Evolutionary conservation across 2,797 vertebrate genomes (phyloP).

Genomic region (Pipistrellus kuhlii): DNA sequence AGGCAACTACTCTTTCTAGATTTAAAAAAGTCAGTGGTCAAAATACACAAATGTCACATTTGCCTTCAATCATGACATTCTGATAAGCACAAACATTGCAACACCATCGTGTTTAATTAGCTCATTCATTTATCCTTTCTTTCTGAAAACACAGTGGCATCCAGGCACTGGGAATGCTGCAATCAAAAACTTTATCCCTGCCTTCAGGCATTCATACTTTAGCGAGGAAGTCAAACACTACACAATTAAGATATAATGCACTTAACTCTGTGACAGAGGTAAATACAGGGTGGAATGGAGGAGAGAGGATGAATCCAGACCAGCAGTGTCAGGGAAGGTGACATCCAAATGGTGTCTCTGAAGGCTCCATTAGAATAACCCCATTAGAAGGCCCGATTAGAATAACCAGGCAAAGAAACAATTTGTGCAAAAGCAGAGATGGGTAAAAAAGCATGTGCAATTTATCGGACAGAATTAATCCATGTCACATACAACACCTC

Average conservation of each 20-base stretch:
- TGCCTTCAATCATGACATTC: background rate
- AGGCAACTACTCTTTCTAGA: slow-evolving; percentile 60
- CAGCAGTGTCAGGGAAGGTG: background rate
- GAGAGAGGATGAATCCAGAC: background rate
- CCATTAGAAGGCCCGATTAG: background rate
- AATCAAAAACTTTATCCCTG: background rate
- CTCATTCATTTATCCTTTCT: background rate
- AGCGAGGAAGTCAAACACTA: background rate
- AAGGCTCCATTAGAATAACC: background rate
- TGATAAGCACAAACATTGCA: background rate
- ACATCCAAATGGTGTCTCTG: background rate
- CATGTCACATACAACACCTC: background rate
- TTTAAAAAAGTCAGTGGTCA: slow-evolving; percentile 12
- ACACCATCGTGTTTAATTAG: background rate
- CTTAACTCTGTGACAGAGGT: background rate
- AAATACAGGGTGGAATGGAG: background rate
- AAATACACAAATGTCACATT: slow-evolving; percentile 24
- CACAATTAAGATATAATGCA: background rate
- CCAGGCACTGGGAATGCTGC: background rate
- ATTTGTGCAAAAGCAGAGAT: slow-evolving; percentile 25
- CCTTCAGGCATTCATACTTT: background rate
- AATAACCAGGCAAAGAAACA: background rate
- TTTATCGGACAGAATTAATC: slow-evolving; percentile 50
- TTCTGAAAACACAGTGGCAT: background rate
- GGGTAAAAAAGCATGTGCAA: background rate